Base-by-base conservation (phyloP, 2,797 vertebrate species). In the Melanotaenia maccullochi region DNA sequence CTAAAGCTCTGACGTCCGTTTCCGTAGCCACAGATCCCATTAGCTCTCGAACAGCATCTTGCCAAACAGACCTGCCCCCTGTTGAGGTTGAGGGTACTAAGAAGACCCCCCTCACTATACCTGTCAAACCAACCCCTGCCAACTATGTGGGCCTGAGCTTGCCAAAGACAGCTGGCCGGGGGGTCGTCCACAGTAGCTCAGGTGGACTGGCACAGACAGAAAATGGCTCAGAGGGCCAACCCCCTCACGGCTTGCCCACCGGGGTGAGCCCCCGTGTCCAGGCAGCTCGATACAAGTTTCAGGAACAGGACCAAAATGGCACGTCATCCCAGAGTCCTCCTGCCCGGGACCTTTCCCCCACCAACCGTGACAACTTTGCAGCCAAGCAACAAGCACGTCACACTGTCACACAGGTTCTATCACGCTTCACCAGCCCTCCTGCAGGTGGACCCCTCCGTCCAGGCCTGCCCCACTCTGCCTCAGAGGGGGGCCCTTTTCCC, bases 281-380 rank as follows among this genome's bases (percentile, higher is more conserved):
- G 88, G 97, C 97, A 24, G 97, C 97, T 66, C 95, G 97, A 42
- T 98, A 97, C 91, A 96, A 97, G 92, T 99, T 99, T 93, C 98
- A 99, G 92, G 97, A 99, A 85, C 97, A 96, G 91, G 97, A 99
- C 94, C 97, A 99, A 95, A 99, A 99, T 25, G 97, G 97, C 92
- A 97, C 96, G 18, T 94, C 95, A n/a, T 96, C 95, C 75, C 96
- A 96, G 87, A 97, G 95, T 80, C 96, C 96, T 77, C 97, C 96
- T 0, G 95, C 97, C 3, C 95, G 97, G 63, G 98, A 99, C 8
- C 94, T 96, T 20, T 99, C 97, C 36, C 97, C 97, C 35, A 96
- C 96, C 61, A 97, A 95, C 87, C 97, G 97, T 70, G 97, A 99
- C 89, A 98, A 94, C 93, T 93, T 97, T 57, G 96, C 93, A 54